Conservation (phyloP, 2,113 vertebrate genomes). For the Barbus barbus region DNA sequence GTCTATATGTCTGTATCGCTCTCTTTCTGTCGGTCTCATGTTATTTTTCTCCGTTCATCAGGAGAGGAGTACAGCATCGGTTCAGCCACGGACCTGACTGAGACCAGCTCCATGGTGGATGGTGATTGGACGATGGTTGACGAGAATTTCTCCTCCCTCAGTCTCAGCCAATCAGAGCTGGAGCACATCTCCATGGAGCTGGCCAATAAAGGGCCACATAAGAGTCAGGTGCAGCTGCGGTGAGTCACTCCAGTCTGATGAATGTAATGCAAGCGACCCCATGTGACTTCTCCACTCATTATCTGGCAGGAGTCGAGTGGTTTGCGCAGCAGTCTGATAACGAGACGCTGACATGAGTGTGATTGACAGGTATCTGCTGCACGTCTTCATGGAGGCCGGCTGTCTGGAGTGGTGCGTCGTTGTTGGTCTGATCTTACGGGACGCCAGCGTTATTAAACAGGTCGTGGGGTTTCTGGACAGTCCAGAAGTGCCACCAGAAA, state of each 20-base stretch:
- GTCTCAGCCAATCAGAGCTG: slow-evolving; percentile 91
- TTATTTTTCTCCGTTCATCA: slow-evolving; percentile 53
- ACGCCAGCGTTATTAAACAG: slow-evolving; percentile 86
- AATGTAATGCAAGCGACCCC: no score
- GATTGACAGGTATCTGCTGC: slow-evolving; percentile 94
- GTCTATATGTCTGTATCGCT: no score
- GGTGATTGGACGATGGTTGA: slow-evolving; percentile 98
- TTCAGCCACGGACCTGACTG: slow-evolving; percentile 95
- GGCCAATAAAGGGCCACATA: slow-evolving; percentile 93
- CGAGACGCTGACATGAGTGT: not conserved
- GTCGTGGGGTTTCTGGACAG: slow-evolving; percentile 86
- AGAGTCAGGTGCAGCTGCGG: slow-evolving; percentile 90
- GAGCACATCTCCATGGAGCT: slow-evolving; percentile 97
- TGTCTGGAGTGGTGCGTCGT: slow-evolving; percentile 96
- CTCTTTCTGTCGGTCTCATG: slow-evolving; percentile 30
- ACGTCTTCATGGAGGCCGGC: slow-evolving; percentile 95
- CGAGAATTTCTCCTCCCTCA: slow-evolving; percentile 89
- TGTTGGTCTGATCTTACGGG: slow-evolving; percentile 91
- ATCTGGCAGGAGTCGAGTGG: no score
- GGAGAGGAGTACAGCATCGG: slow-evolving; percentile 97
- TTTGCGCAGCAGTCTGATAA: no score
- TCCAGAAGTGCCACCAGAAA: slow-evolving; percentile 85
- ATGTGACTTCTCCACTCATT: no score
- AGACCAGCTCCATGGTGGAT: slow-evolving; percentile 96
- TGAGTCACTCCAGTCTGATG: slow-evolving; percentile 64